phyloP scores from a whole-genome alignment of 1,140 invertebrate genomes.

The Bombus vancouverensis region DNA sequence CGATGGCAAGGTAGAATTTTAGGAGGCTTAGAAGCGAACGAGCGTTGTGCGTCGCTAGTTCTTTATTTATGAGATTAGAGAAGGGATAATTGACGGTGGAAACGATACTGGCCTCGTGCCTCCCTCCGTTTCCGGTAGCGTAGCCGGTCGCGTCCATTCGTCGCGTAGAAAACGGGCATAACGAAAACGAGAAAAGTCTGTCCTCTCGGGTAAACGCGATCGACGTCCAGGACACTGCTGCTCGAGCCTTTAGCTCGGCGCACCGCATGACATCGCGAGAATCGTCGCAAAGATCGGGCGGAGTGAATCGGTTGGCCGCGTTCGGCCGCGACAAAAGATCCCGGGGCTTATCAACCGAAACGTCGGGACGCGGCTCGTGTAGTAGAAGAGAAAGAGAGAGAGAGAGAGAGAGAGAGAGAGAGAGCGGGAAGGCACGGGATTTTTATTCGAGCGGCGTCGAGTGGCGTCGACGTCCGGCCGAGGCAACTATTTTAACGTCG shows the following conservation, averaged over 20 bases:
- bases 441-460: slow-evolving; percentile 44
- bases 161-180: too few species aligned
- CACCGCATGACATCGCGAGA: background rate
- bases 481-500: slow-evolving; percentile 59
- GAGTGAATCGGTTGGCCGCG: background rate
- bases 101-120: background rate
- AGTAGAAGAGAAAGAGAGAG: background rate
- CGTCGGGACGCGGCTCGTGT: slow-evolving; percentile 18
- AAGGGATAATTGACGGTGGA: slow-evolving; percentile 39
- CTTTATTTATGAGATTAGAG: slow-evolving; percentile 47
- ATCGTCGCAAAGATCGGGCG: slow-evolving; percentile 5
- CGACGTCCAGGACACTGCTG: background rate
- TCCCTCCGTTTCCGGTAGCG: slow-evolving; percentile 20
- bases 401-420: background rate
- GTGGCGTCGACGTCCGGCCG: slow-evolving; percentile 32
- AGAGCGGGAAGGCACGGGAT: background rate
- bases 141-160: background rate
- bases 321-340: slow-evolving; percentile 33
- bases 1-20: slow-evolving; percentile 10
- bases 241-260: background rate
- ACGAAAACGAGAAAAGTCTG: background rate
- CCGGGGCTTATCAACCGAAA: slow-evolving; percentile 36
- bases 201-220: background rate
- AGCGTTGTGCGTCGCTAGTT: slow-evolving; percentile 14
- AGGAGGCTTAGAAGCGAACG: background rate